Conservation (phyloP, 2,888 invertebrate genomes). For the Apodemia duryi region DNA sequence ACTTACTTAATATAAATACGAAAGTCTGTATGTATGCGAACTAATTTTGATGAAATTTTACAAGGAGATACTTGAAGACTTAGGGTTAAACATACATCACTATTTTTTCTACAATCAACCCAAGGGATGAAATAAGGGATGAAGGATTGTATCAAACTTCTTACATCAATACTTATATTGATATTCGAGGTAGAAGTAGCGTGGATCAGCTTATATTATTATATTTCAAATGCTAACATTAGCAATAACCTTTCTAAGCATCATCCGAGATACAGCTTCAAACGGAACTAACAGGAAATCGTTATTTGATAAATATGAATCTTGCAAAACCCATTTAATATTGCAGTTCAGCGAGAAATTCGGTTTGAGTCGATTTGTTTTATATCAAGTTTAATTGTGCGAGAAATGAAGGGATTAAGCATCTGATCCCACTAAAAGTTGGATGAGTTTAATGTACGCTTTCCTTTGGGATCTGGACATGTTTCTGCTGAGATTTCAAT, state of each 20-base stretch:
- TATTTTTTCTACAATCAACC: too few relatives aligned
- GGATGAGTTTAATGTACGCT: slow-evolving; percentile 23
- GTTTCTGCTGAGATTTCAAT: slow-evolving; percentile 25
- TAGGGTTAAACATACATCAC: too few relatives aligned
- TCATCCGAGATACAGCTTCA: background rate
- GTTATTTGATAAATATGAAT: slow-evolving; percentile 30
- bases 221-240: background rate
- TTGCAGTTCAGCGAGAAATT: slow-evolving; percentile 31
- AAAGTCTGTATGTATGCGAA: too few relatives aligned
- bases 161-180: too few relatives aligned
- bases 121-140: too few relatives aligned
- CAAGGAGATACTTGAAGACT: too few relatives aligned
- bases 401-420: slow-evolving; percentile 74
- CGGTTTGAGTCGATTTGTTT: slow-evolving; percentile 62
- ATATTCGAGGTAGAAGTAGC: too few relatives aligned
- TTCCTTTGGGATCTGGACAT: slow-evolving; percentile 17
- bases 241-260: background rate
- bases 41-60: too few relatives aligned
- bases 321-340: slow-evolving; percentile 32
- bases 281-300: slow-evolving; percentile 33
- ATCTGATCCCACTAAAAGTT: slow-evolving; percentile 41
- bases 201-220: too few relatives aligned
- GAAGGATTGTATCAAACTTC: too few relatives aligned
- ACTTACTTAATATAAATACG: too few relatives aligned
- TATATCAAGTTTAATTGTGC: slow-evolving; percentile 75